Percentiles rank a stretch among this genome's conserved stretches.
phyloP scores from a whole-genome alignment of 1,140 invertebrate genomes.

The Andricus grossulariae region DNA sequence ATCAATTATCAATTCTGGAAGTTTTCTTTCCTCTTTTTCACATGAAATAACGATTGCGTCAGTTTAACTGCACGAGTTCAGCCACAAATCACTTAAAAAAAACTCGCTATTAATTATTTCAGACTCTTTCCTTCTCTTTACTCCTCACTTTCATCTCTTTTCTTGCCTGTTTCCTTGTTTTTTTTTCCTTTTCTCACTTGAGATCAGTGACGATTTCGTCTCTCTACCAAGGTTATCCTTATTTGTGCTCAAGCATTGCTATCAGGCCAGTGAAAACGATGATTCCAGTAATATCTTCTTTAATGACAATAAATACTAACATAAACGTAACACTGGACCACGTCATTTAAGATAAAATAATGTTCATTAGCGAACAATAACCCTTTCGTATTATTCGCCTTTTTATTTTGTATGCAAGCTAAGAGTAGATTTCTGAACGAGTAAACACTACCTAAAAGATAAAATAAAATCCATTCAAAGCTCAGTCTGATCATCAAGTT shows the following conservation, averaged over 20 bases:
- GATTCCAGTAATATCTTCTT: neutral
- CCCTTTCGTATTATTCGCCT: neutral
- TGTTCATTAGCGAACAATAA: neutral
- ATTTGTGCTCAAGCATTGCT: neutral
- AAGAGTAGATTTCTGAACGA: neutral
- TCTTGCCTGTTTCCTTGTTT: neutral
- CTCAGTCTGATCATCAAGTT: neutral
- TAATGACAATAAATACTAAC: neutral
- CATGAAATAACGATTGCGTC: neutral
- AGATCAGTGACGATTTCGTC: neutral
- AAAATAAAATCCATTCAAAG: neutral
- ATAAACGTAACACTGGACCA: slow-evolving; percentile 16
- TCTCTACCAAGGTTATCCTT: neutral
- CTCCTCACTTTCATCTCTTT: neutral
- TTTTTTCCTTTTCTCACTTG: neutral
- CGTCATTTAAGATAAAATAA: neutral
- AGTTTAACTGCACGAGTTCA: slow-evolving; percentile 6
- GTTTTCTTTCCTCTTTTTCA: slow-evolving; percentile 3
- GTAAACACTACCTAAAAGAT: neutral
- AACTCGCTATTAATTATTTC: neutral
- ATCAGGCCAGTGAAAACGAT: neutral
- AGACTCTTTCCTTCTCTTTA: neutral
- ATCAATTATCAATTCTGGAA: neutral
- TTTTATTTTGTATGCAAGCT: neutral
- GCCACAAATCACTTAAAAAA: neutral